Evolutionary conservation across 2,113 vertebrate species (phyloP).

Genomic region (Scophthalmus maximus): DNA sequence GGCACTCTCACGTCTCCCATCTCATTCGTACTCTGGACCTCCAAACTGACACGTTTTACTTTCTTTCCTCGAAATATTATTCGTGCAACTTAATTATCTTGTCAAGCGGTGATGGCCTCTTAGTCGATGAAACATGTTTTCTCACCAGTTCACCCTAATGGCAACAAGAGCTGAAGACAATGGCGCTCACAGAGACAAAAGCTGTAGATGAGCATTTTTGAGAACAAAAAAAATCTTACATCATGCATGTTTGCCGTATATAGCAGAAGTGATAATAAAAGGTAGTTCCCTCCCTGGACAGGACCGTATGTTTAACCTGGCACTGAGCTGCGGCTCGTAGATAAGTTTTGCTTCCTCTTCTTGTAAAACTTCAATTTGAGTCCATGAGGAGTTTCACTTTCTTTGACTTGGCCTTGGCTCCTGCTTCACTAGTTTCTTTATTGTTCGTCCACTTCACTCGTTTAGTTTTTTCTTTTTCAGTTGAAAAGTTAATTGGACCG

Average conservation of each 20-base stretch:
- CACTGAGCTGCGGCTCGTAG: constrained; percentile 5
- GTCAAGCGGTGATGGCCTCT: constrained; percentile 22
- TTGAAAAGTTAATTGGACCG: constrained; percentile 38
- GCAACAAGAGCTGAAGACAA: constrained; percentile 15
- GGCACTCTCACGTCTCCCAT: constrained; percentile 43
- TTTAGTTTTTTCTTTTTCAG: constrained; percentile 6
- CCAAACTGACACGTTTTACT: constrained; percentile 32
- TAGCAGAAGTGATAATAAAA: constrained; percentile 16
- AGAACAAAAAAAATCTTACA: background rate
- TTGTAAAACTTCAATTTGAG: constrained; percentile 52
- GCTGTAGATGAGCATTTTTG: constrained; percentile 11
- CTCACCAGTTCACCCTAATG: background rate
- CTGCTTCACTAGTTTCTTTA: constrained; percentile 13
- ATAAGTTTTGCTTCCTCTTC: constrained; percentile 45
- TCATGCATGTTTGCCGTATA: constrained; percentile 9
- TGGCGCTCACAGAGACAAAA: constrained; percentile 27
- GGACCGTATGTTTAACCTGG: constrained; percentile 53
- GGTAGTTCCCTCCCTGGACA: background rate
- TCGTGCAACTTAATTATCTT: constrained; percentile 48
- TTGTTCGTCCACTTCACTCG: background rate
- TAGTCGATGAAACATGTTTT: constrained; percentile 33
- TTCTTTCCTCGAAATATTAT: constrained; percentile 48
- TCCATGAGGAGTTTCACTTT: constrained; percentile 25
- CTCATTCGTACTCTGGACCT: constrained; percentile 17
- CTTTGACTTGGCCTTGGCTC: background rate